Evolutionary conservation across 2,888 invertebrate genomes (phyloP).

Genomic region (Tipula vernalis): DNA sequence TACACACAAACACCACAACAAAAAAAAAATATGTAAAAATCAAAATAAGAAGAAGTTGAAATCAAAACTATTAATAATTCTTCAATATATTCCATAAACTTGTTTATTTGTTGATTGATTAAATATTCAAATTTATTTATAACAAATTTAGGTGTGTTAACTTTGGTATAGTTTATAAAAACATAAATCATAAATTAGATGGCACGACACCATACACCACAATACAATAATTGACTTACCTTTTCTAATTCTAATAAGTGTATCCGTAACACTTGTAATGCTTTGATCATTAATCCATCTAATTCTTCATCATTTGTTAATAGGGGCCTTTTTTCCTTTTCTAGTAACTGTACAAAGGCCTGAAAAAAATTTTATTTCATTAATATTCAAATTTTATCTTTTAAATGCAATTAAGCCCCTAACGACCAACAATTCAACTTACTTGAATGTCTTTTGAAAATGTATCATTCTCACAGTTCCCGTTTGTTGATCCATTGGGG

Average conservation of each 20-base stretch:
- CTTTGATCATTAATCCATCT: constrained; percentile 84
- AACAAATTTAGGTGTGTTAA: background rate
- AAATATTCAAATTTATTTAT: background rate
- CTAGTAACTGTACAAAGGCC: constrained; percentile 83
- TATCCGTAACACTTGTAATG: constrained; percentile 82
- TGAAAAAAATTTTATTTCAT: constrained; percentile 23
- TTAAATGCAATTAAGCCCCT: background rate
- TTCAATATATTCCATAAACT: background rate
- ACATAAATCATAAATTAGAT: background rate
- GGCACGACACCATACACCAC: background rate
- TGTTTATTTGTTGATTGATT: background rate
- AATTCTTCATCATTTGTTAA: constrained; percentile 87
- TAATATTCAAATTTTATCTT: too few relatives aligned
- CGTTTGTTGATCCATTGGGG: constrained; percentile 20
- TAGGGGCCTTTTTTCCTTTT: constrained; percentile 73
- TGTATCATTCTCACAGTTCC: constrained; percentile 19
- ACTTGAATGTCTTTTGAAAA: constrained; percentile 22
- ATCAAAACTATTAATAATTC: background rate
- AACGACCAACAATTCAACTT: background rate
- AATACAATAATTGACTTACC: constrained; percentile 17
- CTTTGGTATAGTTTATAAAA: background rate
- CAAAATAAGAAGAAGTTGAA: background rate
- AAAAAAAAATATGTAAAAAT: background rate
- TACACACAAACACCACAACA: background rate
- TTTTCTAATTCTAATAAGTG: constrained; percentile 87